Evolutionary conservation across 2,797 vertebrate genomes (phyloP).

Genomic region (Taenioides sp.): DNA sequence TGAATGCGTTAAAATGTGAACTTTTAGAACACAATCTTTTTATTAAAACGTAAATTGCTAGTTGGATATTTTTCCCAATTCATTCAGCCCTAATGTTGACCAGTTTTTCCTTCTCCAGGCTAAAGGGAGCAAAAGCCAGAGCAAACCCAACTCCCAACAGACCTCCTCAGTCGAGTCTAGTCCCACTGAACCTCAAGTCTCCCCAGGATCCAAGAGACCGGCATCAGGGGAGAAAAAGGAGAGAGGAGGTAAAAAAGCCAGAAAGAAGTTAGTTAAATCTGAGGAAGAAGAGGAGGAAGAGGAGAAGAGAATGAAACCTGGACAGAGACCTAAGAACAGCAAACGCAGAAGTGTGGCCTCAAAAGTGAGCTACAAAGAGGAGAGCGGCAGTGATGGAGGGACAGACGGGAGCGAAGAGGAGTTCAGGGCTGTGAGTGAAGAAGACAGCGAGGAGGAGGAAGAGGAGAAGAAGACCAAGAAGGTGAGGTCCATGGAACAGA

Average conservation of each 20-base stretch:
- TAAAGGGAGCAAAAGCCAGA: conserved; percentile 44
- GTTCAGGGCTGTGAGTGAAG: conserved; percentile 72
- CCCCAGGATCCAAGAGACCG: conserved; percentile 68
- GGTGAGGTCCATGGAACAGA: neutral
- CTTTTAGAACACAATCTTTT: too few relatives aligned
- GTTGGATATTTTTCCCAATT: too few relatives aligned
- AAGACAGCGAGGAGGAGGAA: conserved; percentile 66
- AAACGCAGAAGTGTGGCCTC: conserved; percentile 81
- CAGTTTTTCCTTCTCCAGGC: conserved; percentile 40
- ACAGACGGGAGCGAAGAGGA: conserved; percentile 76
- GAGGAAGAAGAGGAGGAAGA: conserved; percentile 32
- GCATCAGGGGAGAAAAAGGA: conserved; percentile 37
- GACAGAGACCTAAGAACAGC: conserved; percentile 69
- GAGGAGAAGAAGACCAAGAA: neutral
- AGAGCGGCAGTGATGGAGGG: conserved; percentile 77
- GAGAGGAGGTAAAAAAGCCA: conserved; percentile 63
- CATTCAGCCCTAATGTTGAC: too few relatives aligned
- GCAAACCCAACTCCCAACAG: conserved; percentile 41
- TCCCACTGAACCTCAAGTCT: conserved; percentile 53
- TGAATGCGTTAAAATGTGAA: too few relatives aligned
- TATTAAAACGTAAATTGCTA: too few relatives aligned
- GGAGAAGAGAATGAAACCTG: conserved; percentile 27
- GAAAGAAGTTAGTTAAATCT: conserved; percentile 51
- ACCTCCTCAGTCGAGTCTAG: conserved; percentile 35
- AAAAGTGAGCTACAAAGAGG: conserved; percentile 91